Base-by-base conservation (phyloP, 2,888 invertebrate species). In the Caradrina clavipalpis region DNA sequence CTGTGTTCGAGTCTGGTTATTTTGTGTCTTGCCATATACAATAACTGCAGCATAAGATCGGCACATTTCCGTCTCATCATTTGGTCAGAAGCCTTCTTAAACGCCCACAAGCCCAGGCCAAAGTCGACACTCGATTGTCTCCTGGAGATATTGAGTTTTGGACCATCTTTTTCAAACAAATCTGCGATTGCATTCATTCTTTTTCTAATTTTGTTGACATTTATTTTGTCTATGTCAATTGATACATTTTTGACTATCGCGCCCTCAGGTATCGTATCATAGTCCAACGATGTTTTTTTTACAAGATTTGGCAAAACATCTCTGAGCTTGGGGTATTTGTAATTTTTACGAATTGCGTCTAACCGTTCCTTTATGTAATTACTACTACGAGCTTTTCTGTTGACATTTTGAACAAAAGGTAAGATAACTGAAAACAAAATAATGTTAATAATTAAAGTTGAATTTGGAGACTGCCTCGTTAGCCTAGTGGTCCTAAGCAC, bases 1-100 rank as follows among this genome's bases (percentile, higher is more conserved):
- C 10, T 21, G 0, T 0, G 0, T 57, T 60, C 19, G 1, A 78
- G 19, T 22, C 21, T 42, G 17, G 11, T 56, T 17, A 78, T 5
- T 39, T 66, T 80, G 13, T 80, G 81, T n/a, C 77, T 53, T 10
- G 71, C 26, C 77, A 78, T 78, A 22, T 78, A 78, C 7, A 78
- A 0, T 2, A 66, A 50, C 13, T 78, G 77, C 1, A 78, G 47
- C 77, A 78, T 78, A 1, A 70, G 26, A 4, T 78, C 77, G 2
- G 66, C 4, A 1, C 0, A 0, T 26, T 56, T 80, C 4, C 77
- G 59, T 17, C 47, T 65, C 8, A 22, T 0, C 10, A 13, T 0
- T 3, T 58, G 57, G 0, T 10, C 2, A 1, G 15, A 0, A 0
- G 17, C 6, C 35, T 8, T 35, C 35, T 8, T 35, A 35, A 35